Conservation (phyloP, 1,140 invertebrate species). For the Trichonephila clavipes region DNA sequence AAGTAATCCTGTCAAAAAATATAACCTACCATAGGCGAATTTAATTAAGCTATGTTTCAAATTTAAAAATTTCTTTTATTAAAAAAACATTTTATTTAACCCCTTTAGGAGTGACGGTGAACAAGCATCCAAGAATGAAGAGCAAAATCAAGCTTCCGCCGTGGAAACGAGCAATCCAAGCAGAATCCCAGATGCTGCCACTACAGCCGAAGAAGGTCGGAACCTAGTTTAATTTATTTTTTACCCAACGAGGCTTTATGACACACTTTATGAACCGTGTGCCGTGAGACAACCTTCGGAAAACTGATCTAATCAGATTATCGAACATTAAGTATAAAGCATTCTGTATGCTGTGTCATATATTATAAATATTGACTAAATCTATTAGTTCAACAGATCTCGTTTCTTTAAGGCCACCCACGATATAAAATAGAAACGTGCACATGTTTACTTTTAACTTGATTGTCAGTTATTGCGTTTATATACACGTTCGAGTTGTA, state of each 20-base stretch:
- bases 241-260: background rate
- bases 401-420: too few relatives aligned
- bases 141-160: background rate
- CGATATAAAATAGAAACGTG: too few relatives aligned
- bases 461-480: too few relatives aligned
- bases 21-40: too few relatives aligned
- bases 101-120: background rate
- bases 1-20: too few relatives aligned
- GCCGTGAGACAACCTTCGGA: background rate
- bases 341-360: too few relatives aligned
- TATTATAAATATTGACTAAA: too few relatives aligned
- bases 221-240: background rate
- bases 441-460: too few relatives aligned
- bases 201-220: background rate
- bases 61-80: too few relatives aligned
- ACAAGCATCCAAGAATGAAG: background rate
- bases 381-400: too few relatives aligned
- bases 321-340: background rate
- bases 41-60: too few relatives aligned
- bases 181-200: background rate
- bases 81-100: background rate
- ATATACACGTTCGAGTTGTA: too few relatives aligned
- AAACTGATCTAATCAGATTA: background rate
- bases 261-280: background rate
- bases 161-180: background rate